Evolutionary conservation across 2,888 invertebrate genomes (phyloP), one percentile per base, ranked within the genome.

Genomic region (Lapara coniferarum): DNA sequence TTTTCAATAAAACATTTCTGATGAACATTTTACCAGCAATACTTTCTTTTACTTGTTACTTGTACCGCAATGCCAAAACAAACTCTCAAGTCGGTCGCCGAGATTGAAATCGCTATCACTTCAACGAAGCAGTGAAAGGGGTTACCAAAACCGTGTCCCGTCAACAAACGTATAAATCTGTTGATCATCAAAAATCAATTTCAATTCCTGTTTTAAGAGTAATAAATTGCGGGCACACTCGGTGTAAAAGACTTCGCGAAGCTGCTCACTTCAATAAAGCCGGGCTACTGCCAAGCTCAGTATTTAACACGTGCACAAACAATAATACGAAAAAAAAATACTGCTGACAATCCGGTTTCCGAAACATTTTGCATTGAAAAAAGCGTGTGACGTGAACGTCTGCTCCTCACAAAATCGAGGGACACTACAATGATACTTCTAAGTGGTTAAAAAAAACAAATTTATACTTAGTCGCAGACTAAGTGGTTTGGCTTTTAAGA

Each of bases 401-500:
- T 13, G 46, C 59, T 46, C 46, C 49, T 49, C 49, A 19, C 19
- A 46, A 49, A 13, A 49, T 12, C 12, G 63, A 19, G 19, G 63
- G 10, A 19, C 13, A 63, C 63, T 19, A 46, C 19, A 63, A 63
- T 49, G 63, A 19, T 63, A 63, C 63, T 63, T 63, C 63, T 49
- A 63, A 63, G 63, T 25, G 63, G 59, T 63, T 30, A n/a, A 63
- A 63, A 63, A 63, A 63, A 63, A 49, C n/a, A 19, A 16, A 49
- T 49, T 46, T 44, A 16, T 49, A 49, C 49, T 49, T 63, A 46
- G 49, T 46, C 63, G 2, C 19, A 19, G 49, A 46, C 59, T 63
- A 63, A 63, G 63, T 63, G 63, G 63, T 63, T 63, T 19, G 63
- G 25, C 12, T 63, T 63, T 63, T 63, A 63, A 19, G 63, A 63